Evolutionary conservation across 2,113 vertebrate species (phyloP), one percentile per base, ranked within the genome.

Genomic region (Tychaedon coryphoeus): DNA sequence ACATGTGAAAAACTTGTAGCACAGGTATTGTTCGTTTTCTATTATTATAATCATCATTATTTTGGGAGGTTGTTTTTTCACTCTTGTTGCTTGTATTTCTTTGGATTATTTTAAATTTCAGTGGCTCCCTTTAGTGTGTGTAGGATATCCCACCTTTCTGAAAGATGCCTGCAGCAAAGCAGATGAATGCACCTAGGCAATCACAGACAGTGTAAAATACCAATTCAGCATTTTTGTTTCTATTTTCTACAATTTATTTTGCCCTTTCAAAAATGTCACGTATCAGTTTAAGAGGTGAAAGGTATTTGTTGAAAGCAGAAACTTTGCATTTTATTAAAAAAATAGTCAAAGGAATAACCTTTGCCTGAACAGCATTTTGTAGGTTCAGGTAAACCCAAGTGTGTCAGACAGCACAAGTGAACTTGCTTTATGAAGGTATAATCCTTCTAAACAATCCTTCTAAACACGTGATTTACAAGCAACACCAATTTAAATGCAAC

Each of bases 211-310:
- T 4, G 5, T 38, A 58, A 71, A 90, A 74, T 23, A 64, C 9
- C 14, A 45, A 47, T 8, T 28, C 26, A 83, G 61, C 25, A 54
- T 19, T 76, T 57, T 71, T 75, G 26, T 47, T 94, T 12, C 0
- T 19, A 36, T 36, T 84, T 83, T 43, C 29, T 58, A n/a, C 56
- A 81, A 36, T 75, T 91, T 94, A 94, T 91, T 96, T 72, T 42
- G 23, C 31, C 36, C 34, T 72, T 66, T 90, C 1, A 56, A 64
- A 83, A 86, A 47, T 10, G 5, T 24, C 19, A 90, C 10, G 1
- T 40, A 79, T 8, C 33, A 11, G 5, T 64, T 82, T n/a, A 79
- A 82, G 12, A 75, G 2, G 8, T 31, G 7, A 86, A 78, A 82
- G 5, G 3, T 22, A 75, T 15, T n/a, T 76, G 7, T 28, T 40